phyloP scores from a whole-genome alignment of 2,797 vertebrate species.

The Telmatherina bonti region DNA sequence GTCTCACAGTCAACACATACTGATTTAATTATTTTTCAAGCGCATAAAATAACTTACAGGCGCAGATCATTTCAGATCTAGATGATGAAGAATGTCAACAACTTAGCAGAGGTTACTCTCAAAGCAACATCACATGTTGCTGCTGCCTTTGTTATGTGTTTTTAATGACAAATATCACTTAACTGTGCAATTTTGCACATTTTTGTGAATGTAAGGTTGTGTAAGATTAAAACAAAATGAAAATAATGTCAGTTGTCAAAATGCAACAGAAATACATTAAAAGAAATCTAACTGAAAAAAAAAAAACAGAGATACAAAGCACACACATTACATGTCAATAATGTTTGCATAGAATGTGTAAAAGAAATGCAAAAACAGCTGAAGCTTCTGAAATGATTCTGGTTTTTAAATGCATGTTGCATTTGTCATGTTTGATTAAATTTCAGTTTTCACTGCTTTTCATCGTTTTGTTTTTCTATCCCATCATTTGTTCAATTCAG shows the following conservation, averaged over 20 bases:
- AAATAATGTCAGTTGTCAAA: not conserved
- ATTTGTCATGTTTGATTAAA: too few species aligned
- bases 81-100: constrained; percentile 14
- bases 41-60: constrained; percentile 21
- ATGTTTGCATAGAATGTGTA: too few species aligned
- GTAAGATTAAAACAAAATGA: not conserved
- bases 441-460: too few species aligned
- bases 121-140: not conserved
- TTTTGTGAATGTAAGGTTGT: not conserved
- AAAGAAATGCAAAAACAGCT: too few species aligned
- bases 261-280: not conserved
- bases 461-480: too few species aligned
- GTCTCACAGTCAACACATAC: constrained; percentile 34
- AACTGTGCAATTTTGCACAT: not conserved
- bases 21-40: constrained; percentile 38
- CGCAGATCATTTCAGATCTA: constrained; percentile 21
- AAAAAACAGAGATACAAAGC: too few species aligned
- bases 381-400: too few species aligned
- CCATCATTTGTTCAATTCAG: too few species aligned
- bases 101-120: not conserved
- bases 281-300: too few species aligned
- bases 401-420: too few species aligned
- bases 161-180: not conserved
- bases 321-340: too few species aligned
- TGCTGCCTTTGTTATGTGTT: not conserved